Conservation (phyloP, 2,113 vertebrate genomes). For the Bufo bufo region DNA sequence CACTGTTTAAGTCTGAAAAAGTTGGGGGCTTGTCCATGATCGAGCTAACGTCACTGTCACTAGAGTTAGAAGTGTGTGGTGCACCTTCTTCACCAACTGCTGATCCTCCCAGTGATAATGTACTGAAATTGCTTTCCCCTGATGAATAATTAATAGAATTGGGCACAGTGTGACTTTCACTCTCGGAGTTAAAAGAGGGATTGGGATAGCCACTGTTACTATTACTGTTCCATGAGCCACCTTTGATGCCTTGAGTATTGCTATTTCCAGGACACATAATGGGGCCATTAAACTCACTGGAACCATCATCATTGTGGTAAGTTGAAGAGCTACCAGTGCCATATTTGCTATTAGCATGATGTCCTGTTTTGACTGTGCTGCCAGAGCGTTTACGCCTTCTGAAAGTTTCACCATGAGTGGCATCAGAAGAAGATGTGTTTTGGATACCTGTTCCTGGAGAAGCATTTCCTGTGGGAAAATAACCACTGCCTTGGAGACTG, state of each 20-base stretch:
- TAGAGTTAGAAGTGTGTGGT: background rate
- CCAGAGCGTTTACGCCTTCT: too few species aligned
- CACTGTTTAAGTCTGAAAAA: background rate
- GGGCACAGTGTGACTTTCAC: background rate
- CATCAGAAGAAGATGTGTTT: background rate
- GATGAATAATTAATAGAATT: background rate
- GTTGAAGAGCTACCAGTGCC: background rate
- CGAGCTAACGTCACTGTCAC: background rate
- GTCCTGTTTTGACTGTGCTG: constrained; percentile 3
- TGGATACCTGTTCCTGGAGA: constrained; percentile 28
- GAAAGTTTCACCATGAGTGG: background rate
- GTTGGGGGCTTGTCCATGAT: background rate
- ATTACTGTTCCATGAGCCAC: constrained; percentile 1
- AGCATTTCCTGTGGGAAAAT: background rate
- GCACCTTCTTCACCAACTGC: background rate
- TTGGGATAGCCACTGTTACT: background rate
- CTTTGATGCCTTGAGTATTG: background rate
- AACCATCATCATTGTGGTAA: background rate
- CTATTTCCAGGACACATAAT: background rate
- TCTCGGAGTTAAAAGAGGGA: background rate
- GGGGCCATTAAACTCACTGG: background rate
- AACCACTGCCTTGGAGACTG: background rate
- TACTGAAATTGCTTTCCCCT: background rate
- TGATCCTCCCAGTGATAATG: background rate
- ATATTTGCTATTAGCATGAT: background rate